Base-by-base conservation (phyloP, 1,140 invertebrate genomes). In the Pogonomyrmex barbatus region DNA sequence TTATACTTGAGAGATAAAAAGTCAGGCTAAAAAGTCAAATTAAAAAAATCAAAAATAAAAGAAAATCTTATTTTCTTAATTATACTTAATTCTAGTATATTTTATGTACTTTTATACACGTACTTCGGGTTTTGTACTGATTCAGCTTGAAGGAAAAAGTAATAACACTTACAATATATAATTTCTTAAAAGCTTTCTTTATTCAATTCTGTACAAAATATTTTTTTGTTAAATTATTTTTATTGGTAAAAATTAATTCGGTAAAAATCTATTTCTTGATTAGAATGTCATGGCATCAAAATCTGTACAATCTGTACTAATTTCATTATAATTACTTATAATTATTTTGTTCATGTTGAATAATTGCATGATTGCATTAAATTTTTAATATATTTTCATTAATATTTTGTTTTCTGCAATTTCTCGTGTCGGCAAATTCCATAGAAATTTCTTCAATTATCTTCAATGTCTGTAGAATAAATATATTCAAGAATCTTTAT, bases 381-480 rank as follows among this genome's bases (percentile, higher is more conserved):
- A 52, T 12, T 9, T 52, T 79, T 39, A 24, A 39, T n/a, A 17
- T 39, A 30, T 14, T 4, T 56, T 36, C 36, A 6, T 77, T 84
- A 79, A 67, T 24, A 24, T 33, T 36, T 63, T 4, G 17, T n/a
- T 52, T 71, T 30, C n/a, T 54, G 70, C 85, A 87, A 58, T 87
- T 12, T 50, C 6, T 87, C 12, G 79, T 88, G 24, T 86, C 84
- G 33, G 3, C 2, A 36, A 45, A 9, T 54, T 24, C 5, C 42
- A 12, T 17, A 45, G 42, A 63, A 63, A 82, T 82, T 54, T 82
- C 54, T 9, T 82, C 58, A n/a, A 86, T 8, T 73, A 83, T 63
- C 39, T 56, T 42, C n/a, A 82, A 33, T 2, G 47, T 73, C 85
- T 86, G 56, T 1, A 73, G 24, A 42, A 24, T 39, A 42, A 63